A percentile compares a stretch with the other conserved stretches of the same genome.
phyloP scores from a whole-genome alignment of 2,888 invertebrate species.

The Macropis europaea region DNA sequence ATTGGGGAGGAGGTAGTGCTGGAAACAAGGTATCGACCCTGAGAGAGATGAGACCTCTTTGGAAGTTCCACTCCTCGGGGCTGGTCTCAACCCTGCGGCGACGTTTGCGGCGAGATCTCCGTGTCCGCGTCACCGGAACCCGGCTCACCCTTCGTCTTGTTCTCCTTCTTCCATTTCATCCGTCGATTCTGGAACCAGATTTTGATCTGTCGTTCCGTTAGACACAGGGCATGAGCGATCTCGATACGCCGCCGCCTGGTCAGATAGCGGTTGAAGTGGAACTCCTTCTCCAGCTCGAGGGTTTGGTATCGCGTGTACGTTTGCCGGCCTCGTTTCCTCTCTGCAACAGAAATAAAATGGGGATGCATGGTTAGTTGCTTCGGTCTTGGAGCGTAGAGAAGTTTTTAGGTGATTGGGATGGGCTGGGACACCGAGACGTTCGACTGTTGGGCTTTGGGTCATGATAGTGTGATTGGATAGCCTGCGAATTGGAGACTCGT shows the following conservation, averaged over 20 bases:
- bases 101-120: constrained; percentile 94
- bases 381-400: too few species aligned
- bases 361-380: too few species aligned
- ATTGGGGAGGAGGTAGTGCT: constrained; percentile 72
- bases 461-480: too few species aligned
- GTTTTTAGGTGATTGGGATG: too few species aligned
- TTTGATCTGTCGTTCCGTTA: constrained; percentile 98
- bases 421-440: too few species aligned
- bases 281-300: constrained; percentile 98
- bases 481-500: too few species aligned
- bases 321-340: constrained; percentile 97
- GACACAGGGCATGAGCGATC: constrained; percentile 97
- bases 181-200: constrained; percentile 99
- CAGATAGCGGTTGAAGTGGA: constrained; percentile 99
- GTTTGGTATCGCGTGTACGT: constrained; percentile 99
- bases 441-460: too few species aligned
- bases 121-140: constrained; percentile 93
- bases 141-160: constrained; percentile 96
- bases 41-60: constrained; percentile 75
- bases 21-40: constrained; percentile 77
- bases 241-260: constrained; percentile 97
- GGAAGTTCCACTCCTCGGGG: constrained; percentile 69
- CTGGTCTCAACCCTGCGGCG: constrained; percentile 85
- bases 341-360: constrained; percentile 89
- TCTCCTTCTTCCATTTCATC: constrained; percentile 99